Base-by-base conservation (phyloP, 2,888 invertebrate species). In the Sussaba pulchella region DNA sequence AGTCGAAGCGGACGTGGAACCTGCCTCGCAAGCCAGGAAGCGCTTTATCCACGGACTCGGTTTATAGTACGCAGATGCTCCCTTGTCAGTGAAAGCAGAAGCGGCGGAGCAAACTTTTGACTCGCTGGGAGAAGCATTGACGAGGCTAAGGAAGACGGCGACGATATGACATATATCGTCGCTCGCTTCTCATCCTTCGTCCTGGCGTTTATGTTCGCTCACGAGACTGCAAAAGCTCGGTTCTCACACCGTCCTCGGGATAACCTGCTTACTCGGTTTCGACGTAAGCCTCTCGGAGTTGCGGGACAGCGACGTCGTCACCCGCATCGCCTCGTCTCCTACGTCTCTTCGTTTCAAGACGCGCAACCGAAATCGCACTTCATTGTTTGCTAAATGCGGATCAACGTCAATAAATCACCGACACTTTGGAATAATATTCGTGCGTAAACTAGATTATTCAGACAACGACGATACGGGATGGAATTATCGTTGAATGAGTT, bases 251-350 rank as follows among this genome's bases (percentile, higher is more conserved):
- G 54, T 41, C 57, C 66, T 19, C 41, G 39, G 17, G 26, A 31
- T 66, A 67, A 78, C 66, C 66, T 66, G 72, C 66, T 78, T 78
- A 67, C 66, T 66, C 61, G 72, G 31, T 45, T 69, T 50, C 67
- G 66, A 63, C 54, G 31, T 76, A 73, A 82, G 79, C 79, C 64
- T 69, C 64, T 61, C 64, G 73, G 75, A 82, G 79, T 82, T 76
- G 76, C 50, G 64, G 64, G 47, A 64, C 47, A 61, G 41, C 50
- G 26, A 57, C 36, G 31, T 9, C 43, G 45, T 19, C 10, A 14
- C 21, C 36, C 50, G 14, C 54, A 31, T 5, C 3, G n/a, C 19
- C 36, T 9, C 21, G 26, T 36, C 66, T 21, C 50, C 43, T 12
- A 10, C 54, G 26, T 14, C n/a, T 45, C 21, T n/a, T 50, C 39